Base-by-base conservation (phyloP, 2,888 invertebrate species). In the Sarcophaga rosellei region DNA sequence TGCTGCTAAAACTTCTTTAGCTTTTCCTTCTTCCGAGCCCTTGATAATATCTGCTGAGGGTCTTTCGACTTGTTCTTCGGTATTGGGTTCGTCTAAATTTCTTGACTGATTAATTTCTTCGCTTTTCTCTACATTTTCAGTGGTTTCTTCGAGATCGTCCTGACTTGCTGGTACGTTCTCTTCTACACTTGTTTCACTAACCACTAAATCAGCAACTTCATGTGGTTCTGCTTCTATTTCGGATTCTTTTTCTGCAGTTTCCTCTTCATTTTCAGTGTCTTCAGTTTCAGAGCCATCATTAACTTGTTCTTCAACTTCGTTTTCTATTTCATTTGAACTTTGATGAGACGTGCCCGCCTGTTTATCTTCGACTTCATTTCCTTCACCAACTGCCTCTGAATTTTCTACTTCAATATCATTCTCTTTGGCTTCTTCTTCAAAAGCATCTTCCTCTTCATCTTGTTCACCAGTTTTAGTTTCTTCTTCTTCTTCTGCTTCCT, bases 41-140 rank as follows among this genome's bases (percentile, higher is more conserved):
- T 65, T 5, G 2, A 70, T 35, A 65, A 78, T 23, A 21, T 78
- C 78, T 10, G 73, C 57, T n/a, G 57, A 66, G 4, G 79, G 83
- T 59, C 74, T 79, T 79, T 84, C 83, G 2, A 83, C 15, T 63
- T 83, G 83, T 4, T 47, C 47, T 53, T 77, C 81, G 8, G 17
- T 17, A 20, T 1, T 45, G 63, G 10, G n/a, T 10, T 72, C 73
- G 12, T 77, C 53, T 11, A 63, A 21, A 69, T 75, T 75, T 57
- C 63, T 68, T 3, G 81, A 63, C 12, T 75, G 69, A 80, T 70
- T 73, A 12, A 35, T n/a, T 0, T 44, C 65, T 23, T 15, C 23
- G 15, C 11, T 5, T 47, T 23, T 20, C 21, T 23, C 70, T 57
- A 21, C 70, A 57, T 15, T 21, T n/a, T 53, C 23, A 8, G 70